Evolutionary conservation across 2,797 vertebrate species (phyloP), one percentile per base, ranked within the genome.

Genomic region (Pseudomugil gertrudae): DNA sequence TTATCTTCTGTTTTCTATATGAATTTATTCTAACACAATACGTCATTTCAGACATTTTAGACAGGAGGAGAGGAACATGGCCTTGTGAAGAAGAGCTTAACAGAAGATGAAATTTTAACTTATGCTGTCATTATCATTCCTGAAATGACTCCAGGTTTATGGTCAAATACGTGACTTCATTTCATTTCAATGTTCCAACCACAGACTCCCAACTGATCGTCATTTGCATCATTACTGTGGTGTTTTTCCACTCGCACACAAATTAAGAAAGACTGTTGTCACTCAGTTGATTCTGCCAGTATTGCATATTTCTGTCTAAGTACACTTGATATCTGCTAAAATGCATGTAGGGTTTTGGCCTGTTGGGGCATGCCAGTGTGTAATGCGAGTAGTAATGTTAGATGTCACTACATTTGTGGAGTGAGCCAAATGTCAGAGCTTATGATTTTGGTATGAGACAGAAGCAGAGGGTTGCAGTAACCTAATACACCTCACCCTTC

Each of bases 361-460:
- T 76, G 84, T 72, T 54, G 30, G 61, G 78, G 55, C 88, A 79
- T 63, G 90, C 54, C 72, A 14, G n/a, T 40, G 33, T 80, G 84
- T 81, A 84, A 89, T 62, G 17, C 29, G 70, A 90, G 79, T 62
- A 54, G 84, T 72, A 87, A 90, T 61, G 56, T 74, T 84, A 89
- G 84, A 79, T 63, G 69, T 66, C 40, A 58, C 53, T 81, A 68
- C 63, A 61, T 78, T 79, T 2, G 29, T 69, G 76, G 74, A 74
- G 59, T 51, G 55, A 21, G 23, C 53, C 10, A 32, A 71, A 56
- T 58, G 60, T 72, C 32, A 10, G 51, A 56, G 76, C 51, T 67
- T 78, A 33, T 82, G 71, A 82, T 76, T 84, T 66, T 76, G 57
- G 66, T 68, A 63, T 79, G 79, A 85, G 69, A 78, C 67, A 74